Evolutionary conservation across 1,140 invertebrate species (phyloP).

Genomic region (Drosophila neocordata): DNA sequence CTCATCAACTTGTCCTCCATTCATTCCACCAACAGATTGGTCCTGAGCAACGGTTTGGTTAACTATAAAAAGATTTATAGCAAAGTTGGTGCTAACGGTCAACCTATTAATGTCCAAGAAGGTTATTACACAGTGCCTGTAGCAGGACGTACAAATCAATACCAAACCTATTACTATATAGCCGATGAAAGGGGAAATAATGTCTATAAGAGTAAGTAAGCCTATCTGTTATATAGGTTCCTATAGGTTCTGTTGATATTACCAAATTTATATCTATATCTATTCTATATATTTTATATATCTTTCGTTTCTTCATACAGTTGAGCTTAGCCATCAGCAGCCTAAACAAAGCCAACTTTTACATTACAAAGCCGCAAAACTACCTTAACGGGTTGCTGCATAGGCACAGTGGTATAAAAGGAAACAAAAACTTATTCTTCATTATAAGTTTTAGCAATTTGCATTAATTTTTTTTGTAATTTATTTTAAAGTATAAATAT

Average conservation of each 20-base stretch:
- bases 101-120: constrained; percentile 62
- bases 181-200: constrained; percentile 72
- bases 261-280: not conserved
- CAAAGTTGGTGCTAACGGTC: constrained; percentile 40
- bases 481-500: not conserved
- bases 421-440: not conserved
- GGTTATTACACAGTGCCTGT: constrained; percentile 69
- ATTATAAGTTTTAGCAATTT: not conserved
- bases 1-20: not conserved
- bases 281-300: constrained; percentile 13
- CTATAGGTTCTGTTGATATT: not conserved
- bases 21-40: constrained; percentile 39
- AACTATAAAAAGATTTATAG: constrained; percentile 66
- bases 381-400: constrained; percentile 22
- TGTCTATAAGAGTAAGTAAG: constrained; percentile 62
- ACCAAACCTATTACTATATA: constrained; percentile 66
- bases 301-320: constrained; percentile 13
- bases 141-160: constrained; percentile 36
- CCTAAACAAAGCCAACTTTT: constrained; percentile 22
- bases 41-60: constrained; percentile 67
- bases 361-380: constrained; percentile 36
- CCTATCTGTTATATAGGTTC: no score
- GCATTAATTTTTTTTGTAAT: constrained; percentile 25
- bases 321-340: constrained; percentile 36
- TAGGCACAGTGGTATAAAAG: constrained; percentile 30